Evolutionary conservation across 1,140 invertebrate species (phyloP).

Genomic region (Eumaeus atala): DNA sequence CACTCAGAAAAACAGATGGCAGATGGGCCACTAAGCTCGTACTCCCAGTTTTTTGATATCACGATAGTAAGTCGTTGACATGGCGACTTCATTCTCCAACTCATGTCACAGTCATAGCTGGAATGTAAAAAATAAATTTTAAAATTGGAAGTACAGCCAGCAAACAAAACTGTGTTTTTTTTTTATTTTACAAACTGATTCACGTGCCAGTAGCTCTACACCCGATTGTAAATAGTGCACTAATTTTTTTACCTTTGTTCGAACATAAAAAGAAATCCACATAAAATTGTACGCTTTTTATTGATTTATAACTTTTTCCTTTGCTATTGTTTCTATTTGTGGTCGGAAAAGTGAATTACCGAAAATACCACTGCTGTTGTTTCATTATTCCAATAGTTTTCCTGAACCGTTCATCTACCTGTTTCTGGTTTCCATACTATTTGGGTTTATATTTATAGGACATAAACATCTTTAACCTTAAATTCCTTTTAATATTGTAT

Average conservation of each 20-base stretch:
- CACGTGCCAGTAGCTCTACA: not conserved
- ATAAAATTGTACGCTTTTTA: constrained; percentile 3
- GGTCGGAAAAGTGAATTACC: not conserved
- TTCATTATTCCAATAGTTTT: not conserved
- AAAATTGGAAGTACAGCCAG: not conserved
- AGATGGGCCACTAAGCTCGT: too few species aligned
- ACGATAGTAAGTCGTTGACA: too few species aligned
- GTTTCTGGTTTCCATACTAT: too few species aligned
- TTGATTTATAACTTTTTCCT: not conserved
- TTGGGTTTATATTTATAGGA: not conserved
- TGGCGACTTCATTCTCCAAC: too few species aligned
- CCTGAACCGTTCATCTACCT: not conserved
- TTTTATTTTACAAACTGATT: not conserved
- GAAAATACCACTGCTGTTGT: not conserved
- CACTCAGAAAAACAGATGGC: too few species aligned
- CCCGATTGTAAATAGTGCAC: constrained; percentile 5
- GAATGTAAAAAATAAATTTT: not conserved
- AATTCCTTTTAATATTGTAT: too few species aligned
- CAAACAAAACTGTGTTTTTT: not conserved
- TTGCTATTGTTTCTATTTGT: not conserved
- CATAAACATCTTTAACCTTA: too few species aligned
- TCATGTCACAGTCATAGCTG: too few species aligned
- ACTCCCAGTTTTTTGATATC: too few species aligned
- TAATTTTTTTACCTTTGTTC: constrained; percentile 1
- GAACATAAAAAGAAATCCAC: not conserved